Evolutionary conservation across 2,888 invertebrate genomes (phyloP), one percentile per base, ranked within the genome.

Genomic region (Sphaeridia pumilis): DNA sequence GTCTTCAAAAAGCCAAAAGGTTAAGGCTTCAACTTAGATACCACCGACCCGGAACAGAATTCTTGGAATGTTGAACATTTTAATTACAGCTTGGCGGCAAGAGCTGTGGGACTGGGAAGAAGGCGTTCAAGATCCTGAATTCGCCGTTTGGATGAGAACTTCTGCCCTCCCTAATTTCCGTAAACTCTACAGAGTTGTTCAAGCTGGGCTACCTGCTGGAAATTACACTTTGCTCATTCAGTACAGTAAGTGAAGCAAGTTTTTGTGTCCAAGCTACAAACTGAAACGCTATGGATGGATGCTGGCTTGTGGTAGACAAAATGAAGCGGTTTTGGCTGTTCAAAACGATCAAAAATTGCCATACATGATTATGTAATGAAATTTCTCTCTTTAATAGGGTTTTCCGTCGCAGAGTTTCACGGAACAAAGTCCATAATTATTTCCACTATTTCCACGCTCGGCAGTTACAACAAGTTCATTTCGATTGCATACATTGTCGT

Each of bases 101-200:
- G 65, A 77, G 10, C 78, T 94, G 0, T 88, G 81, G 74, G 75
- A 90, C 60, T 73, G 97, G 64, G 93, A 92, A 70, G 93, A 90
- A 70, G 95, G 94, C 10, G 92, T 95, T 67, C 80, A 83, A 75
- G 97, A 98, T 71, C 95, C 97, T 72, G 97, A 97, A 71, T 76
- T 98, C 26, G 97, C 98, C 67, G 95, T 98, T 3, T 98, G 98
- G 98, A 99, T 98, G 98, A 79, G 98, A 58, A 97, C 97, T 0
- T 95, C 98, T 0, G 97, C 98, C 0, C 74, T 98, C 65, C 97
- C 97, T 0, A 90, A 85, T 43, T 98, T 98, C 73, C 79, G 95
- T 57, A 98, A 98, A 73, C 73, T 95, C 43, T 94, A 95, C 72
- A 79, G 95, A 0, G n/a, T 5, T 20, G 4, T 44, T 14, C 12